Evolutionary conservation across 2,797 vertebrate genomes (phyloP).

Genomic region (Clarias laeviceps): DNA sequence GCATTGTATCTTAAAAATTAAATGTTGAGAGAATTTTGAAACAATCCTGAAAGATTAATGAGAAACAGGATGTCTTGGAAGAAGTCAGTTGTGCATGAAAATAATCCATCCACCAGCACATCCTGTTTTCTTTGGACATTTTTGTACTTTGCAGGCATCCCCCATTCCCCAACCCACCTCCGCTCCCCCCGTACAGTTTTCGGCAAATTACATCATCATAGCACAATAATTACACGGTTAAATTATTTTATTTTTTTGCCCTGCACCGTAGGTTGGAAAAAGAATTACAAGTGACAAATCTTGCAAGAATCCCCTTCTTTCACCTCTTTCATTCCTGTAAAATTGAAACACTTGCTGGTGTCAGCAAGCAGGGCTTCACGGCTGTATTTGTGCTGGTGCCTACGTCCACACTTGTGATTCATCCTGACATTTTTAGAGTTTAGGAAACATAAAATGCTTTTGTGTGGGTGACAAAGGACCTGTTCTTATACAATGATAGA

Average conservation of each 20-base stretch:
- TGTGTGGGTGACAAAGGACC: conserved; percentile 33
- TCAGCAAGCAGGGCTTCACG: neutral
- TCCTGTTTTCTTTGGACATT: neutral
- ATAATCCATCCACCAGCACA: neutral
- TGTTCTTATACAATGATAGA: conserved; percentile 33
- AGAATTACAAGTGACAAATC: conserved; percentile 8
- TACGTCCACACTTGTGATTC: conserved; percentile 31
- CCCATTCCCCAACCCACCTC: too few species aligned
- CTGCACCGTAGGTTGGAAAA: neutral
- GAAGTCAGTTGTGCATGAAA: neutral
- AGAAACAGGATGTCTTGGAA: neutral
- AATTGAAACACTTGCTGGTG: conserved; percentile 14
- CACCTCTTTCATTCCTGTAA: conserved; percentile 20
- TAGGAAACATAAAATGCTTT: conserved; percentile 28
- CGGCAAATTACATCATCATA: neutral
- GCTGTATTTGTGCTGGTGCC: conserved; percentile 22
- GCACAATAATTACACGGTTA: neutral
- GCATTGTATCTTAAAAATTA: neutral
- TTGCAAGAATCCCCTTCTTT: conserved; percentile 6
- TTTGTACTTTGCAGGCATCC: neutral
- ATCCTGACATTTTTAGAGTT: conserved; percentile 41
- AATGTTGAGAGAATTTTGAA: neutral
- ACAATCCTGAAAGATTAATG: neutral
- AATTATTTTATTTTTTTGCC: neutral
- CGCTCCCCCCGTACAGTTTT: neutral